Evolutionary conservation across 2,888 invertebrate species (phyloP), one percentile per base, ranked within the genome.

Genomic region (Crepidodera aurea): DNA sequence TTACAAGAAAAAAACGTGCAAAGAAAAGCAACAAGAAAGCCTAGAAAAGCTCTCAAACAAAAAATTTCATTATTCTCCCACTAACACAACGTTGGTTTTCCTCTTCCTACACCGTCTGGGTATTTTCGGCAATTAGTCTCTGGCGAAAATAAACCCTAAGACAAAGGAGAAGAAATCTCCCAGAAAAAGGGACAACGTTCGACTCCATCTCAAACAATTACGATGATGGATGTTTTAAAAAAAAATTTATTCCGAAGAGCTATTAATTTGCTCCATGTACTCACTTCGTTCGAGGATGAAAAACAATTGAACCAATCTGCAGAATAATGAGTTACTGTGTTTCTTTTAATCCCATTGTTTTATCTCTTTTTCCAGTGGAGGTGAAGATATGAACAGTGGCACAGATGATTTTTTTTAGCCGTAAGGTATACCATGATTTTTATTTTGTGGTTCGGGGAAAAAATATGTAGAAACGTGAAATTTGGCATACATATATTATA

Each of bases 251-350:
- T 50, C 19, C 19, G 34, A 37, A 62, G 57, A 32, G 56, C 56
- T 44, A 62, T 62, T 62, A 62, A 62, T 57, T 57, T 46, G 50
- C 57, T 57, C 39, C 29, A 18, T 51, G 39, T 59, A 42, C 19
- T 34, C 27, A 27, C 34, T 40, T 12, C 16, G 40, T 39, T 50
- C 16, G 60, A 55, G 16, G 34, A 50, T 46, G 56, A 62, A 62
- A 62, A 62, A 62, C 62, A 62, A 62, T 62, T 62, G 51, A 48
- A 62, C 62, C 57, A 62, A 61, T 61, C 61, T 42, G 61, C 22
- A 56, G 32, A 50, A 61, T 61, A 55, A 62, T 62, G 62, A 57
- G 62, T 46, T 44, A 51, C 57, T 18, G 34, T 51, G 37, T 51
- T 62, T 57, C 44, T 51, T 51, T 57, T 46, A 57, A 51, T 39